Conservation (phyloP, 2,113 vertebrate species). For the Ranitomeya variabilis region DNA sequence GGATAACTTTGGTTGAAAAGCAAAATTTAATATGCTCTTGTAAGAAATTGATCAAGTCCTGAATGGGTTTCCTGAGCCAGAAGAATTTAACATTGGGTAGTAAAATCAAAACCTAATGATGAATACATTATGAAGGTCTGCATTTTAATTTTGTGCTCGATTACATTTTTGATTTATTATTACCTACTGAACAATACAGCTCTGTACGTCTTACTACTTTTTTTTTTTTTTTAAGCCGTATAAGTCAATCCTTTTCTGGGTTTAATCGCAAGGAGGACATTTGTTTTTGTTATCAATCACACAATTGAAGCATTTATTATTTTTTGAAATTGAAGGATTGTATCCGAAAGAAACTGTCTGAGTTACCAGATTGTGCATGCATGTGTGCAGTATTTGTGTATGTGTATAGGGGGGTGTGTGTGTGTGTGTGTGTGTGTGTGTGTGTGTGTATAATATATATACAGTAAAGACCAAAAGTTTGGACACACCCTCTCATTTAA, state of each 20-base stretch:
- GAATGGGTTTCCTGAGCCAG: slow-evolving; percentile 44
- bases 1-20: slow-evolving; percentile 28
- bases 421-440: too few species aligned
- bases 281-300: neutral
- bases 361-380: too few species aligned
- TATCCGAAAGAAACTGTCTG: neutral
- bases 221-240: slow-evolving; percentile 22
- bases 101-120: slow-evolving; percentile 53
- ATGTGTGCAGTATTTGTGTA: too few species aligned
- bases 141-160: slow-evolving; percentile 57
- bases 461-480: too few species aligned
- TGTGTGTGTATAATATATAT: too few species aligned
- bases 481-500: too few species aligned
- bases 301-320: neutral
- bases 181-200: slow-evolving; percentile 36
- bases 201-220: slow-evolving; percentile 27
- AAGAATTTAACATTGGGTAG: slow-evolving; percentile 51
- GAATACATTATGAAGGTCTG: slow-evolving; percentile 49
- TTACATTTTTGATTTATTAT: slow-evolving; percentile 54
- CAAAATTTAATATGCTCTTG: slow-evolving; percentile 47
- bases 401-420: too few species aligned
- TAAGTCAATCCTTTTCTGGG: slow-evolving; percentile 6
- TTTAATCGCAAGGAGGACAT: neutral
- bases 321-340: neutral
- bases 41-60: slow-evolving; percentile 42